Evolutionary conservation across 2,888 invertebrate species (phyloP), one percentile per base, ranked within the genome.

Genomic region (Rhingia campestris): DNA sequence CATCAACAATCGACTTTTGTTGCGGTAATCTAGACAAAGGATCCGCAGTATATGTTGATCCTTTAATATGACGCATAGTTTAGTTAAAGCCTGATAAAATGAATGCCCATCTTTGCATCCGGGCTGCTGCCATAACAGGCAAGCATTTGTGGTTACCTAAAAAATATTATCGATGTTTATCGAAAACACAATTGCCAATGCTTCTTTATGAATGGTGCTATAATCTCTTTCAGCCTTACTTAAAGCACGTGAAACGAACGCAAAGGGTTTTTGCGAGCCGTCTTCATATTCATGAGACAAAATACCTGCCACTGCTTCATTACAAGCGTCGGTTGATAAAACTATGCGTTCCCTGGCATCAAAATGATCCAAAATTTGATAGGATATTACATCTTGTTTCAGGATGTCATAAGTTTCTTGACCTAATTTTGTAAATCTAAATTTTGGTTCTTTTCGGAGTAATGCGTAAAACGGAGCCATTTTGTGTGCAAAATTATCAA

Each of bases 101-200:
- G 5, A 75, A 35, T n/a, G 49, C 37, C 66, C 47, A 76, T 12
- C 66, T 43, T 35, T 76, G 75, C 45, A 61, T 67, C 3, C 54
- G 37, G 7, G 61, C 61, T 49, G 82, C 35, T 53, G 81, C 63
- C 76, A 86, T 74, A 9, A 67, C 45, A 6, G 82, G 77, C 12
- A 81, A 73, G 1, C 81, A 81, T 64, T 85, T 81, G 32, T 66
- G 43, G 10, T 32, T 80, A 43, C 49, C 92, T 86, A 87, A 90
- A 4, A 92, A 54, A 81, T 51, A 14, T n/a, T 51, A 32, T 5
- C 32, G 33, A 4, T n/a, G n/a, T 10, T 7, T 30, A 35, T 0
- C 3, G 35, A 14, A 7, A 35, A 10, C 35, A 12, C n/a, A 10
- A 41, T n/a, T 10, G 41, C 9, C 4, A 41, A 10, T 9, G 41